phyloP scores from a whole-genome alignment of 2,113 vertebrate genomes.

The Marcusenius ussheri region DNA sequence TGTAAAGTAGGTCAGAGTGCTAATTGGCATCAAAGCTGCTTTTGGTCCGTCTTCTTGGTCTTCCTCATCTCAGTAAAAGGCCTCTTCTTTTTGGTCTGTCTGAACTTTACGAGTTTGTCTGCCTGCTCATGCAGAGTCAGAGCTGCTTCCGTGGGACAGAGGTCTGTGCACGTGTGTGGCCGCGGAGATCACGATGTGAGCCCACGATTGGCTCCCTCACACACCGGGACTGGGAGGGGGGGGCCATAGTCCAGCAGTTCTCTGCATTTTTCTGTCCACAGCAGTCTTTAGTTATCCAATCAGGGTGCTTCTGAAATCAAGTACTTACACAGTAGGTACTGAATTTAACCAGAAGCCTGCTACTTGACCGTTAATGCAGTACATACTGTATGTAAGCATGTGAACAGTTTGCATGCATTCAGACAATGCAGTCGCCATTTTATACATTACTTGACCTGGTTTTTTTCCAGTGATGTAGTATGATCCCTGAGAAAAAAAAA shows the following conservation, averaged over 20 bases:
- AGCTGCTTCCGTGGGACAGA: conserved; percentile 47
- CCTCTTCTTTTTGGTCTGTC: conserved; percentile 35
- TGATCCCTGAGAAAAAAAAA: neutral
- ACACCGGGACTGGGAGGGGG: conserved; percentile 23
- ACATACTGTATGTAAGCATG: neutral
- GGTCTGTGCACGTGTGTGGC: conserved; percentile 29
- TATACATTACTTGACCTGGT: neutral
- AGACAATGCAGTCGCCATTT: neutral
- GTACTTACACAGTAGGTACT: neutral
- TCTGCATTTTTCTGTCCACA: neutral
- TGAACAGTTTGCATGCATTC: neutral
- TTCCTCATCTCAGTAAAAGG: neutral
- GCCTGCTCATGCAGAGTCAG: conserved; percentile 49
- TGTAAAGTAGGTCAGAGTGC: neutral
- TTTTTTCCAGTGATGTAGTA: neutral
- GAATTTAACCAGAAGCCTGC: neutral
- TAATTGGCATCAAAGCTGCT: neutral
- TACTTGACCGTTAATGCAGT: neutral
- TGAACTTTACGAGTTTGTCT: conserved; percentile 45
- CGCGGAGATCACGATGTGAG: neutral
- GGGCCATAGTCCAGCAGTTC: conserved; percentile 46
- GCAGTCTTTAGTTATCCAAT: neutral
- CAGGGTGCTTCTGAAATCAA: neutral
- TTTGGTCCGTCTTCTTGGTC: neutral
- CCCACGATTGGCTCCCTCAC: neutral